These are phyloP conservation scores for Petrocephalus zakoni DNA, from an alignment of 2,113 vertebrate genomes.

Conservation along the genomic window DNA sequence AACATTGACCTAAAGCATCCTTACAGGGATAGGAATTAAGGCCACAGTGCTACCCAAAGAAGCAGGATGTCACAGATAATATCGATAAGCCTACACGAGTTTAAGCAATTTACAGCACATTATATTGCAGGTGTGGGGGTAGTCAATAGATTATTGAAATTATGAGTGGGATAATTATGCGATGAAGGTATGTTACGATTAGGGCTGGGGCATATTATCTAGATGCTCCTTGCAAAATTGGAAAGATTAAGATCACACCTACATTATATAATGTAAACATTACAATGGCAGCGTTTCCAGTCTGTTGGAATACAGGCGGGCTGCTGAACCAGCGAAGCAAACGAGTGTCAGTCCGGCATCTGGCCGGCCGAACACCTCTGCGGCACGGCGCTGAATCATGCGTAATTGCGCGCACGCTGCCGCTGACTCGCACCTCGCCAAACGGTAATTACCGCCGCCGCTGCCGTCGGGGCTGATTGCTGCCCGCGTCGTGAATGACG, in stretches of 20 bases:
- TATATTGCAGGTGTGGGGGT: background rate
- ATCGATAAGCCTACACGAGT: too few species aligned
- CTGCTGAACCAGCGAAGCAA: background rate
- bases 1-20: background rate
- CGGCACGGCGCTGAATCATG: background rate
- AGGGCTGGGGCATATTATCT: background rate
- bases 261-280: background rate
- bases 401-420: background rate
- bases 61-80: background rate
- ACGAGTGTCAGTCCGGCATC: background rate
- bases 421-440: background rate
- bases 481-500: background rate
- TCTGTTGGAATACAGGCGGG: background rate
- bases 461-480: background rate
- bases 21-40: background rate
- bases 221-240: background rate
- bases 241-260: too few species aligned
- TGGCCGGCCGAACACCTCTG: background rate
- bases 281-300: background rate
- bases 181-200: background rate
- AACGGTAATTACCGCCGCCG: background rate
- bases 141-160: too few species aligned
- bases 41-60: background rate
- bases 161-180: background rate
- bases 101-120: background rate